Percentiles rank a stretch among this genome's conserved stretches.
phyloP scores from a whole-genome alignment of 1,140 invertebrate species.

The Dufourea novaeangliae region DNA sequence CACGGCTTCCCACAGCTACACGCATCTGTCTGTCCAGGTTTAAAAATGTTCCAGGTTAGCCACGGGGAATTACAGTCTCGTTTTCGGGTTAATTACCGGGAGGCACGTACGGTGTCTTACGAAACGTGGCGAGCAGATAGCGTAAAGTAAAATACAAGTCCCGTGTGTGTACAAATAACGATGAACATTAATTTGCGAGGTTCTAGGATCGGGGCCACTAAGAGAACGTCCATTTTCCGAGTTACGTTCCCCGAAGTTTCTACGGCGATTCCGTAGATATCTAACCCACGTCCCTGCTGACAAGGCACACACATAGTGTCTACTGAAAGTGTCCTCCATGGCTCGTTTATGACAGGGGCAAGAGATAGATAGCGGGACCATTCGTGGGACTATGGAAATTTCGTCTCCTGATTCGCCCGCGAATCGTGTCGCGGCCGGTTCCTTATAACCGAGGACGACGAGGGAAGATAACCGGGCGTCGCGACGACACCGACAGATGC shows the following conservation, averaged over 20 bases:
- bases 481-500: neutral
- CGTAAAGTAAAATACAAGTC: neutral
- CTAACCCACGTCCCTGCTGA: neutral
- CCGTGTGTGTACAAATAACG: constrained; percentile 47
- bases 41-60: no score
- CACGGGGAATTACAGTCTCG: no score
- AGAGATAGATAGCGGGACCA: constrained; percentile 31
- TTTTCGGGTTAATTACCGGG: neutral
- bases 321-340: constrained; percentile 42
- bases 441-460: neutral
- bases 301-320: constrained; percentile 24
- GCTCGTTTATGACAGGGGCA: constrained; percentile 53
- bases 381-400: constrained; percentile 57
- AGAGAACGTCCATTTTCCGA: constrained; percentile 57
- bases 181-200: constrained; percentile 56
- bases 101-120: neutral
- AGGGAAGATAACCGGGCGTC: constrained; percentile 21
- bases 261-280: constrained; percentile 11
- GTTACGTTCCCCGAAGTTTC: constrained; percentile 53
- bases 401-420: constrained; percentile 47
- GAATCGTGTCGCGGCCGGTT: neutral
- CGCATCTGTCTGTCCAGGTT: no score
- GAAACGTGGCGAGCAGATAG: neutral
- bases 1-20: no score
- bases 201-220: constrained; percentile 4